A percentile compares a stretch with the other conserved stretches of the same genome.
phyloP scores from a whole-genome alignment of 2,113 vertebrate species.

The Pedetes capensis region DNA sequence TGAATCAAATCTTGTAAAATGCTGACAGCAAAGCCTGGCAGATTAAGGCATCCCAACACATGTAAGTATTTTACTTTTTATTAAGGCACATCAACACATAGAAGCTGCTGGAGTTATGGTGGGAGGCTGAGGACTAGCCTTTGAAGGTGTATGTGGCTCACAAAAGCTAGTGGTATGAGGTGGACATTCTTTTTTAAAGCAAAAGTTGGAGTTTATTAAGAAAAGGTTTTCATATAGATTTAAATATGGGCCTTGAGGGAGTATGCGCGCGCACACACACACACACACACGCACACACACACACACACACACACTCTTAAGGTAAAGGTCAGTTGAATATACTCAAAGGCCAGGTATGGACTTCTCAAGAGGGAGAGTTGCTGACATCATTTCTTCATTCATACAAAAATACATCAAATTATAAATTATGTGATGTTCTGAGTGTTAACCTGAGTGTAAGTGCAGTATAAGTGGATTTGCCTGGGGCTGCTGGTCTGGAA shows the following conservation, averaged over 20 bases:
- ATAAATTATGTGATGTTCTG: not conserved
- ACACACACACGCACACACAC: too few relatives aligned
- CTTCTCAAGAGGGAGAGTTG: too few relatives aligned
- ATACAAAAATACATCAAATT: not conserved
- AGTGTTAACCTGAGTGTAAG: not conserved
- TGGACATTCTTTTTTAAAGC: too few relatives aligned
- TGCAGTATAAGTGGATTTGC: conserved; percentile 3
- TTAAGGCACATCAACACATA: not conserved
- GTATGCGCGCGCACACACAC: too few relatives aligned
- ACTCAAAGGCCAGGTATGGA: too few relatives aligned
- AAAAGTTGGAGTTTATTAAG: too few relatives aligned
- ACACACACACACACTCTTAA: too few relatives aligned
- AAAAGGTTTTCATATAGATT: too few relatives aligned
- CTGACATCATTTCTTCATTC: not conserved
- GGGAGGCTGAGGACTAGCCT: not conserved
- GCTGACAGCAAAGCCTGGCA: not conserved
- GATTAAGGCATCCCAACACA: not conserved
- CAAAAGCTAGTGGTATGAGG: not conserved
- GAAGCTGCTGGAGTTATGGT: not conserved
- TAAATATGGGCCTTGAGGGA: too few relatives aligned
- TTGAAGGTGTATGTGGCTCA: not conserved
- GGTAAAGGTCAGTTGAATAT: too few relatives aligned
- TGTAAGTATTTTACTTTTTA: not conserved
- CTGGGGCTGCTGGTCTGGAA: not conserved
- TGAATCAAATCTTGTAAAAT: conserved; percentile 9